phyloP scores from a whole-genome alignment of 2,797 vertebrate genomes.

The Paguma larvata region DNA sequence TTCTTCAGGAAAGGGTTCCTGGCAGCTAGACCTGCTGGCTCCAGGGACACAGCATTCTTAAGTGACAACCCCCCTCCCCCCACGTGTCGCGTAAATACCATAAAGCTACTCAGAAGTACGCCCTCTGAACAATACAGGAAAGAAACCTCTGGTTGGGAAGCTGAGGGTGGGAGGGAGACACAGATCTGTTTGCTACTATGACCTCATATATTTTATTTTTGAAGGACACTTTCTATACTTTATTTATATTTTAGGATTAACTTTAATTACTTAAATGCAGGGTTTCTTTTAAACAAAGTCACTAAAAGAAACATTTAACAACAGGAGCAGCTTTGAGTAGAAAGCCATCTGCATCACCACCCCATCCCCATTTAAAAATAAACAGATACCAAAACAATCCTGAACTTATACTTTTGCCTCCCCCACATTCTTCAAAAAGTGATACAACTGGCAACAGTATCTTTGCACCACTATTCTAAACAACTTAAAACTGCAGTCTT shows the following conservation, averaged over 20 bases:
- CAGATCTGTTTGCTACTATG: neutral
- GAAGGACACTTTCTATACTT: neutral
- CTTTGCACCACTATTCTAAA: neutral
- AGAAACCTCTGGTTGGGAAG: neutral
- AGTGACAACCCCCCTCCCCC: neutral
- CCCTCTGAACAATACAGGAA: neutral
- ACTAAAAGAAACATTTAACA: slow-evolving; percentile 13
- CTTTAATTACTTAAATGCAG: slow-evolving; percentile 11
- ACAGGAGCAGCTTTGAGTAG: slow-evolving; percentile 22
- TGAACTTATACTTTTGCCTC: neutral
- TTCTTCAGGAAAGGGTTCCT: neutral
- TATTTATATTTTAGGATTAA: slow-evolving; percentile 55
- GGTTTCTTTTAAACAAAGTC: slow-evolving; percentile 49
- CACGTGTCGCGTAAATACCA: neutral
- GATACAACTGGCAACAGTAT: neutral
- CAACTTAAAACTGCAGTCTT: neutral
- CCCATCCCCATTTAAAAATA: slow-evolving; percentile 2
- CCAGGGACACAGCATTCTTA: neutral
- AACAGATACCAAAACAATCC: slow-evolving; percentile 17
- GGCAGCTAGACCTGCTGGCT: neutral
- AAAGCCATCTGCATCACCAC: neutral
- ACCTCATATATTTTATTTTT: slow-evolving; percentile 13
- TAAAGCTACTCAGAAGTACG: neutral
- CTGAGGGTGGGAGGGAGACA: accelerated
- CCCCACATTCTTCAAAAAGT: neutral